phyloP scores from a whole-genome alignment of 2,888 invertebrate genomes.

The Folsomia manolachei region DNA sequence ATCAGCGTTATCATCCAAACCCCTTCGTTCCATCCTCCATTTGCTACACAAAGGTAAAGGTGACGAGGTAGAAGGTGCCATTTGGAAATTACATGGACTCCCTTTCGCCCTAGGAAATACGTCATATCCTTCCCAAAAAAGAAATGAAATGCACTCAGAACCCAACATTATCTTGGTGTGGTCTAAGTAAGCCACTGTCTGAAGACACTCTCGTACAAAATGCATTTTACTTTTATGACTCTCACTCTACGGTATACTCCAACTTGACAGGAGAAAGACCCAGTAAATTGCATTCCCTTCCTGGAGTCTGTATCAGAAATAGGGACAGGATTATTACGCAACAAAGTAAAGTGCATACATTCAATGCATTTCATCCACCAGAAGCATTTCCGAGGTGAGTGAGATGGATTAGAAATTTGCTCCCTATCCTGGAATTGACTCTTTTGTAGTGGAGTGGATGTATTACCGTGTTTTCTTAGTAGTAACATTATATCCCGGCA shows the following conservation, averaged over 20 bases:
- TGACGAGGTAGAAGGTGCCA: background rate
- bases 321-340: background rate
- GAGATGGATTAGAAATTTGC: background rate
- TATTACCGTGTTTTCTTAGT: no score
- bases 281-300: background rate
- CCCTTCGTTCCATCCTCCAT: no score
- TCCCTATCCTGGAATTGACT: background rate
- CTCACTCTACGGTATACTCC: background rate
- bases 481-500: no score
- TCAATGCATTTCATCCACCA: no score
- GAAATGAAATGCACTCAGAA: background rate
- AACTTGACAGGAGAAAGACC: background rate
- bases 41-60: background rate
- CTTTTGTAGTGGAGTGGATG: background rate
- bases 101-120: background rate
- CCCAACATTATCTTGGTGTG: background rate
- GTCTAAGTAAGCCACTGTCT: no score
- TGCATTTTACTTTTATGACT: background rate
- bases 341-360: no score
- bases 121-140: background rate
- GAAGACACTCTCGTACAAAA: no score
- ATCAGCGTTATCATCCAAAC: no score
- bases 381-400: background rate
- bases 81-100: background rate
- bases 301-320: background rate